Percentiles rank a stretch among this genome's conserved stretches.
Evolutionary conservation across 2,113 vertebrate species (phyloP).

Genomic region (Marmota monax): DNA sequence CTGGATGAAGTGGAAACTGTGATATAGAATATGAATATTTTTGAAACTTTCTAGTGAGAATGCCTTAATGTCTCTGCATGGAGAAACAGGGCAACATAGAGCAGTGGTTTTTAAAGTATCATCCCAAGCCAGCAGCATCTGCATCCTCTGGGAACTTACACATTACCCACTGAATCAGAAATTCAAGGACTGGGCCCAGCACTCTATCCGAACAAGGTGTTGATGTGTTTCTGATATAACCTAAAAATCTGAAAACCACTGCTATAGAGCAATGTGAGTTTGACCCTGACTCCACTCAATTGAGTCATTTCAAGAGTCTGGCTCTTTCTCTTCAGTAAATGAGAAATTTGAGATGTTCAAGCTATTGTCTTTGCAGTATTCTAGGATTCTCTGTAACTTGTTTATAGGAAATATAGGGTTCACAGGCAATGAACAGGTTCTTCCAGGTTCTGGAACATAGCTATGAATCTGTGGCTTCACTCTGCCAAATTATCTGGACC

Average conservation of each 20-base stretch:
- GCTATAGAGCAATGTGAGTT: not conserved
- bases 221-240: not conserved
- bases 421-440: not conserved
- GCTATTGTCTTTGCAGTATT: not conserved
- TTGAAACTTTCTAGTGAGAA: not conserved
- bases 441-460: not conserved
- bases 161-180: not conserved
- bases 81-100: not conserved
- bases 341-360: not conserved
- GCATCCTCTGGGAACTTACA: not conserved
- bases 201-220: not conserved
- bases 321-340: not conserved
- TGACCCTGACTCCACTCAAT: not conserved
- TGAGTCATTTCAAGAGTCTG: not conserved
- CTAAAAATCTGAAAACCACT: not conserved
- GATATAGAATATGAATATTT: constrained; percentile 22
- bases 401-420: not conserved
- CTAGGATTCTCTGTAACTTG: not conserved
- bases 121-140: not conserved
- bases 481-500: not conserved
- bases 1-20: not conserved
- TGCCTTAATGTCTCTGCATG: not conserved
- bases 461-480: not conserved
- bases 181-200: accelerated
- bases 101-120: not conserved